These are phyloP conservation scores for Artibeus lituratus DNA, from an alignment of 2,797 vertebrate genomes.

Conservation along the genomic window DNA sequence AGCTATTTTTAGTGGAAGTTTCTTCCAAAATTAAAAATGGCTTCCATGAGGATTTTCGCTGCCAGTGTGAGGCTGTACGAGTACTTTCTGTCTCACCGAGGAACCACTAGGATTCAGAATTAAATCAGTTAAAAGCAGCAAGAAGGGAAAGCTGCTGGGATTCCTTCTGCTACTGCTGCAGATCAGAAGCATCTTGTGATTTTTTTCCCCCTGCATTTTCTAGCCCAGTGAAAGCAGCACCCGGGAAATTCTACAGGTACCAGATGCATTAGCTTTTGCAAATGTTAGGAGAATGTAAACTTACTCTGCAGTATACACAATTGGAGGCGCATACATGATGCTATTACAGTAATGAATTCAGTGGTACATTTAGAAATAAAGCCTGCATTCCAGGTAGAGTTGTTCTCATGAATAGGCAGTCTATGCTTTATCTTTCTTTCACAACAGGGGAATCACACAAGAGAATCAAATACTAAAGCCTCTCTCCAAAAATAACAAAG, in stretches of 20 bases:
- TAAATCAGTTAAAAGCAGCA: slow-evolving; percentile 21
- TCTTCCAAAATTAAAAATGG: slow-evolving; percentile 72
- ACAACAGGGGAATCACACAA: not conserved
- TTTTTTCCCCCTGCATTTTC: not conserved
- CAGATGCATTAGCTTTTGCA: not conserved
- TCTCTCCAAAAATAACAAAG: not conserved
- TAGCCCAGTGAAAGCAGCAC: not conserved
- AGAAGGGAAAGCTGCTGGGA: not conserved
- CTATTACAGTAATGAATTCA: not conserved
- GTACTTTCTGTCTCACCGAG: slow-evolving; percentile 6
- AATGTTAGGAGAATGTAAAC: slow-evolving; percentile 14
- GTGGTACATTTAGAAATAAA: not conserved
- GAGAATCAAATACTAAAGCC: not conserved
- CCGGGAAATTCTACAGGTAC: not conserved
- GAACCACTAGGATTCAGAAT: slow-evolving; percentile 9
- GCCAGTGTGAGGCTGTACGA: slow-evolving; percentile 46
- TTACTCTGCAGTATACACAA: not conserved
- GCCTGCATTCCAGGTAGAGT: not conserved
- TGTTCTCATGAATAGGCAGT: not conserved
- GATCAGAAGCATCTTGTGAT: not conserved
- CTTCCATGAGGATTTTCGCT: slow-evolving; percentile 51
- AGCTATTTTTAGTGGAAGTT: slow-evolving; percentile 65
- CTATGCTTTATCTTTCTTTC: not conserved
- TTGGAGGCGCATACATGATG: not conserved
- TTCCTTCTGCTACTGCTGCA: not conserved